Percentiles rank a stretch among this genome's conserved stretches.
phyloP scores from a whole-genome alignment of 2,888 invertebrate species.

The Parascotia fuliginaria region DNA sequence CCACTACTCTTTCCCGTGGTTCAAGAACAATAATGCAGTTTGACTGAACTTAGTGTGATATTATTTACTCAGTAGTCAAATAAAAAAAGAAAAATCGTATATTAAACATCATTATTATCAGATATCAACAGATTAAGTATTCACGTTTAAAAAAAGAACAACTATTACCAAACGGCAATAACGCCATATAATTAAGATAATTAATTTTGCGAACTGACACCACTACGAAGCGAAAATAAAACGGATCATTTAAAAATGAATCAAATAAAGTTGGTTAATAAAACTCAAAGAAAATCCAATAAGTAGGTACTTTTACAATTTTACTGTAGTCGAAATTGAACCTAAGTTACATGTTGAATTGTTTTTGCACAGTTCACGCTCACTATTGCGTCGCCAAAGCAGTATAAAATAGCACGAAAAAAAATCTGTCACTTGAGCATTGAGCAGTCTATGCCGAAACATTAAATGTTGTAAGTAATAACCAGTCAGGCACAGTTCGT shows the following conservation, averaged over 20 bases:
- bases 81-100: not conserved
- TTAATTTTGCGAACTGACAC: conserved; percentile 36
- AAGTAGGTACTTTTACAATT: no score
- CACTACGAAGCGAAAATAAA: conserved; percentile 14
- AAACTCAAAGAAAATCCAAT: no score
- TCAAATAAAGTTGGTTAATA: no score
- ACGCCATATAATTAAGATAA: conserved; percentile 42
- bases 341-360: no score
- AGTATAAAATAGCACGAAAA: no score
- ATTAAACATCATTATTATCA: conserved; percentile 18
- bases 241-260: conserved; percentile 17
- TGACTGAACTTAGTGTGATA: no score
- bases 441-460: conserved; percentile 25
- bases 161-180: conserved; percentile 40
- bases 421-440: not conserved
- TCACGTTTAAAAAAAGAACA: conserved; percentile 25
- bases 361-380: no score
- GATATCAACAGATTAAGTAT: conserved; percentile 26
- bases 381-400: no score
- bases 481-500: conserved; percentile 29
- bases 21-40: no score
- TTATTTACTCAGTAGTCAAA: no score
- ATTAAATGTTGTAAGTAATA: conserved; percentile 31
- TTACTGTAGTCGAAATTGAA: no score
- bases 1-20: no score